Conservation (phyloP, 2,113 vertebrate genomes). For the Porphyrio hochstetteri region DNA sequence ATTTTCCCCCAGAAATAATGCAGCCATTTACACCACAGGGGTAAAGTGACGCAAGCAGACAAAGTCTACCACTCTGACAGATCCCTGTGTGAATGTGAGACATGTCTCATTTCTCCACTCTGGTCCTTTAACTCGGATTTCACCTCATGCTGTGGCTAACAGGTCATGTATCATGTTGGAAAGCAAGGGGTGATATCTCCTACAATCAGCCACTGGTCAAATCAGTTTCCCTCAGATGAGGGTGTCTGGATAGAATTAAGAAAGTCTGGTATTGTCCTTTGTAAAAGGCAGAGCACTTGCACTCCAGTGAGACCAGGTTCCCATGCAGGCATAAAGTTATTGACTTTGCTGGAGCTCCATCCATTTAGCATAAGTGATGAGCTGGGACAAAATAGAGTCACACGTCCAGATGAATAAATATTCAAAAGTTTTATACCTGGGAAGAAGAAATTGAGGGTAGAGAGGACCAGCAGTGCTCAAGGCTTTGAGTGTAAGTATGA, state of each 20-base stretch:
- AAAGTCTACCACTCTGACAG: neutral
- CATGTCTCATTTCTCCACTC: neutral
- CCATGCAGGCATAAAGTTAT: neutral
- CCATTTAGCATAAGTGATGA: neutral
- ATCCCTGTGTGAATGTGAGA: neutral
- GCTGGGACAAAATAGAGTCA: conserved; percentile 35
- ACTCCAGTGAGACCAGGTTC: neutral
- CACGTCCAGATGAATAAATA: conserved; percentile 58
- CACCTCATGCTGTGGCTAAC: neutral
- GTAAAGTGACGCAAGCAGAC: neutral
- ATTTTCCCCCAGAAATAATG: neutral
- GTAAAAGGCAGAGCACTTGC: conserved; percentile 9
- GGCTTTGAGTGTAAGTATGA: conserved; percentile 16
- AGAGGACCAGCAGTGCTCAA: conserved; percentile 29
- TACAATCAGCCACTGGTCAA: neutral
- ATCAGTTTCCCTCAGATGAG: conserved; percentile 2
- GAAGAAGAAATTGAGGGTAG: conserved; percentile 21
- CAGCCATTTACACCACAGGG: neutral
- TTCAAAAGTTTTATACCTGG: conserved; percentile 43
- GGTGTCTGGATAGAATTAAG: neutral
- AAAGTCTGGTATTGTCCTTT: neutral
- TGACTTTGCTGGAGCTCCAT: neutral
- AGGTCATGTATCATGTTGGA: neutral
- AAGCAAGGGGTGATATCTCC: neutral
- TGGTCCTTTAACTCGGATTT: neutral